A percentile compares a stretch with the other conserved stretches of the same genome.
Evolutionary conservation across 1,140 invertebrate genomes (phyloP).

Genomic region (Cheumatopsyche charites): DNA sequence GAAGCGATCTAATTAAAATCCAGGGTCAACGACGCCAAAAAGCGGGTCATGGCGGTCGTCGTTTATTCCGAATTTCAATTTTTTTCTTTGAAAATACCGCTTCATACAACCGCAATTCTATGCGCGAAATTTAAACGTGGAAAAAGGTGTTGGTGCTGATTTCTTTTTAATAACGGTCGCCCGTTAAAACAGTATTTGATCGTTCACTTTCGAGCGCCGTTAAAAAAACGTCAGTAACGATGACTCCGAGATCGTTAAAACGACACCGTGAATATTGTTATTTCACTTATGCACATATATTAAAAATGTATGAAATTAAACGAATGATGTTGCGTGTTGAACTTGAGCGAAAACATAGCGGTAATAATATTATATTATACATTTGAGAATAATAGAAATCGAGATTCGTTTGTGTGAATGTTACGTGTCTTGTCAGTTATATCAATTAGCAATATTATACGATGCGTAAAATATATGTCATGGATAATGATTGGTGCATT

Average conservation of each 20-base stretch:
- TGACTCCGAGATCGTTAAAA: too few relatives aligned
- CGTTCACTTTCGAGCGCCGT: too few relatives aligned
- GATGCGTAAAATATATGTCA: slow-evolving; percentile 24
- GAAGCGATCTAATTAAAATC: slow-evolving; percentile 36
- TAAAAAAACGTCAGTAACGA: too few relatives aligned
- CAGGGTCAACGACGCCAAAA: slow-evolving; percentile 33
- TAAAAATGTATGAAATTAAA: too few relatives aligned
- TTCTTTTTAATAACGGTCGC: too few relatives aligned
- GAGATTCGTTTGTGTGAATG: slow-evolving; percentile 5
- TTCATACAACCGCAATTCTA: neutral
- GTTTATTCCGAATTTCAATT: slow-evolving; percentile 27
- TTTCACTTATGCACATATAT: too few relatives aligned
- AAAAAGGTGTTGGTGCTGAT: too few relatives aligned
- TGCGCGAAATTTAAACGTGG: too few relatives aligned
- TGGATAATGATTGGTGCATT: slow-evolving; percentile 2
- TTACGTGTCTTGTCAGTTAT: slow-evolving; percentile 19
- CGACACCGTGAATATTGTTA: too few relatives aligned
- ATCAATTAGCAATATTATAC: slow-evolving; percentile 19
- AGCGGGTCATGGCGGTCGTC: slow-evolving; percentile 27
- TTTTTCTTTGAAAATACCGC: neutral
- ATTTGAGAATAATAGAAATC: neutral
- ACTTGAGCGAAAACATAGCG: neutral
- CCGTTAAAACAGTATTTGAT: too few relatives aligned
- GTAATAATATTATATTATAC: neutral
- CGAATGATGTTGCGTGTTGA: neutral